phyloP scores from a whole-genome alignment of 2,113 vertebrate species.

The Calidris pugnax region DNA sequence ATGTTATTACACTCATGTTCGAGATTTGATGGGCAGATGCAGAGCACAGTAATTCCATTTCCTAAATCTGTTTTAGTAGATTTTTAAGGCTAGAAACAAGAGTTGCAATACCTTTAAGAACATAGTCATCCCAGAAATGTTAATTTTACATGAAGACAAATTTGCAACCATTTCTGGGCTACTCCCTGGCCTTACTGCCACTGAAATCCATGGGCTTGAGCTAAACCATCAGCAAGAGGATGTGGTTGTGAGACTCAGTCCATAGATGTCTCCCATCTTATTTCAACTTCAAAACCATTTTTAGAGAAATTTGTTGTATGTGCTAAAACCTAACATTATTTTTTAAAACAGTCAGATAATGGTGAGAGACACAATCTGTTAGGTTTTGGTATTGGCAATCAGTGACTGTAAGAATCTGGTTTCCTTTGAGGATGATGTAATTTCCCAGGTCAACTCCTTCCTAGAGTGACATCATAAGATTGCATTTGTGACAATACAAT shows the following conservation, averaged over 20 bases:
- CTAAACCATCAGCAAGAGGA: not conserved
- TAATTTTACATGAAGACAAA: slow-evolving; percentile 10
- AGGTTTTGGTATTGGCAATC: not conserved
- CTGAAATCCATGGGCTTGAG: not conserved
- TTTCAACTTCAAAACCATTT: not conserved
- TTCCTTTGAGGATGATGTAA: not conserved
- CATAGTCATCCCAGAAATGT: not conserved
- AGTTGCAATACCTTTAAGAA: not conserved
- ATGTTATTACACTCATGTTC: not conserved
- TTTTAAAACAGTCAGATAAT: not conserved
- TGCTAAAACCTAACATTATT: not conserved
- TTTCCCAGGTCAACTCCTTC: not conserved
- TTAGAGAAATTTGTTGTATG: not conserved
- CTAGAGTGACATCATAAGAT: not conserved
- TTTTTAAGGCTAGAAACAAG: not conserved
- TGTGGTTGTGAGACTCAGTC: not conserved
- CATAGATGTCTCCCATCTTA: not conserved
- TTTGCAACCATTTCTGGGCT: not conserved
- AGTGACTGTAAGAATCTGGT: not conserved
- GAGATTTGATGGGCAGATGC: slow-evolving; percentile 14
- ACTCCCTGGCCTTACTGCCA: not conserved
- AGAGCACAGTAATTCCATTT: not conserved
- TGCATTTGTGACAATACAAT: not conserved
- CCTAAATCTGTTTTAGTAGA: not conserved
- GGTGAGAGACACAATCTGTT: not conserved